These are phyloP conservation scores for Drosophila macrospina DNA, from an alignment of 2,888 invertebrate genomes.

Conservation along the genomic window DNA sequence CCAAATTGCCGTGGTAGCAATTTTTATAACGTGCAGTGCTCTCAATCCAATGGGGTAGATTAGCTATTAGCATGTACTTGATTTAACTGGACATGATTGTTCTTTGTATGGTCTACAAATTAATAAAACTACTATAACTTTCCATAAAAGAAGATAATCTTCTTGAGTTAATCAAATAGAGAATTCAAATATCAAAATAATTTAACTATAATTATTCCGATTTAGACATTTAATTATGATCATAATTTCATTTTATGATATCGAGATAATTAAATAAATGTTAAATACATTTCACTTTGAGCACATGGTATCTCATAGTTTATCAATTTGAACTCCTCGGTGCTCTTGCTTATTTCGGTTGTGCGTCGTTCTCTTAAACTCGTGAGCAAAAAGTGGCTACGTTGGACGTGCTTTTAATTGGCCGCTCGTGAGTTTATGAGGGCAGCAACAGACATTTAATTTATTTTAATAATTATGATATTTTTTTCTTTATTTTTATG, in stretches of 20 bases:
- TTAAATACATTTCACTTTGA: too few relatives aligned
- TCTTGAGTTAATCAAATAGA: too few relatives aligned
- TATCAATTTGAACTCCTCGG: neutral
- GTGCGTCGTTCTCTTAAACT: conserved; percentile 32
- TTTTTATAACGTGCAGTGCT: conserved; percentile 34
- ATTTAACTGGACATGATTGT: too few relatives aligned
- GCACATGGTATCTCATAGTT: conserved; percentile 4
- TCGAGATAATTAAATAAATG: too few relatives aligned
- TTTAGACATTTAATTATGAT: too few relatives aligned
- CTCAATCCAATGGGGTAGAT: conserved; percentile 13
- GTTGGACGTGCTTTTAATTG: conserved; percentile 70
- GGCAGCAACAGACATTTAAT: conserved; percentile 80
- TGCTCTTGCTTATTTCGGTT: conserved; percentile 1
- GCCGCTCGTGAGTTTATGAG: conserved; percentile 76
- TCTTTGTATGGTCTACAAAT: too few relatives aligned
- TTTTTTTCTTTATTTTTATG: conserved; percentile 20
- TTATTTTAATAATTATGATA: conserved; percentile 78
- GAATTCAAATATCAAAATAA: too few relatives aligned
- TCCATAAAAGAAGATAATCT: too few relatives aligned
- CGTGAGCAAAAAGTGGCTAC: conserved; percentile 49
- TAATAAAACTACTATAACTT: too few relatives aligned
- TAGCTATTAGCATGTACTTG: neutral
- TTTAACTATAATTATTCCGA: too few relatives aligned
- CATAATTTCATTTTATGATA: too few relatives aligned
- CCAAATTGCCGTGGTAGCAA: conserved; percentile 69